Percentiles rank a stretch among this genome's conserved stretches.
phyloP scores from a whole-genome alignment of 1,140 invertebrate species.

The Octopus sinensis region DNA sequence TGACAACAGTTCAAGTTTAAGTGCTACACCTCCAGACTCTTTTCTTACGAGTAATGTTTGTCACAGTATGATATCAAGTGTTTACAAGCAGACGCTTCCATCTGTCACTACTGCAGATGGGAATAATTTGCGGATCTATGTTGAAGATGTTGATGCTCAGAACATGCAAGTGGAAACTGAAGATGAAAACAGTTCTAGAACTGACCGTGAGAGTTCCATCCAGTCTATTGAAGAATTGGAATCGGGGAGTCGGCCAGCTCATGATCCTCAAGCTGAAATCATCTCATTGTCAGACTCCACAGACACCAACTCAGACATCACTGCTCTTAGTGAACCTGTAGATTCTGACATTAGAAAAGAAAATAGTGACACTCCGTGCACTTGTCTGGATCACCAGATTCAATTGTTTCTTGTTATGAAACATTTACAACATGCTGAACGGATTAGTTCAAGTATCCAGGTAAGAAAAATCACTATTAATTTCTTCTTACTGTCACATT shows the following conservation, averaged over 20 bases:
- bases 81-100: slow-evolving; percentile 43
- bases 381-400: neutral
- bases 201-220: neutral
- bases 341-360: neutral
- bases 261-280: neutral
- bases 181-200: neutral
- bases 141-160: neutral
- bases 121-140: neutral
- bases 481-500: too few species aligned
- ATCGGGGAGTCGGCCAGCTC: neutral
- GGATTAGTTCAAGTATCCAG: neutral
- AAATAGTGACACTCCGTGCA: neutral
- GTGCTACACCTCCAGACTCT: slow-evolving; percentile 36
- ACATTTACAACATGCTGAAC: slow-evolving; percentile 9
- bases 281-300: slow-evolving; percentile 1
- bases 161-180: neutral
- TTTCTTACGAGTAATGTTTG: slow-evolving; percentile 45
- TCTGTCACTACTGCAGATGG: slow-evolving; percentile 19
- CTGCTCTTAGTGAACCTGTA: slow-evolving; percentile 3
- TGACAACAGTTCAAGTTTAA: neutral
- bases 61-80: slow-evolving; percentile 50
- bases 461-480: neutral
- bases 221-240: neutral
- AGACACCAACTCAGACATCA: slow-evolving; percentile 7
- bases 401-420: slow-evolving; percentile 2